Conservation (phyloP, 37 sponge, comb jelly and placozoan species). For the Ephydatia muelleri region DNA sequence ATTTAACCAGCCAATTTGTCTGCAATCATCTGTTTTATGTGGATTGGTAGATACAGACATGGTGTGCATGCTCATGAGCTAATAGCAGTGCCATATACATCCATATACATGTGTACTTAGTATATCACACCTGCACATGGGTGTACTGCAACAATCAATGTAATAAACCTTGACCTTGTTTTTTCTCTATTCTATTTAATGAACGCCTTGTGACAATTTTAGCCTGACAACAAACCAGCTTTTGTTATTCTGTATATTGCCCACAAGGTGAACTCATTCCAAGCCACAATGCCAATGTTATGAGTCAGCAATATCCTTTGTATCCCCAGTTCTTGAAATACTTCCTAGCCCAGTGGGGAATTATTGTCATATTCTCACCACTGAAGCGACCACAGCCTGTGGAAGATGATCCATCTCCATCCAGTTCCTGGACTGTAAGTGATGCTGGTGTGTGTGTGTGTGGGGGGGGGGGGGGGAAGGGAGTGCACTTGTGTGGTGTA, state of each 20-base stretch:
- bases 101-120: no score
- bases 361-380: constrained; percentile 37
- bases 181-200: not conserved
- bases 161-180: no score
- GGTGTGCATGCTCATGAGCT: no score
- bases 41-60: no score
- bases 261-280: constrained; percentile 8
- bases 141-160: no score
- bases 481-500: no score
- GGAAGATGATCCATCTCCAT: constrained; percentile 6
- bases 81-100: not conserved
- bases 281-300: not conserved
- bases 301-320: not conserved
- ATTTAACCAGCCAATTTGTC: no score
- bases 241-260: constrained; percentile 22
- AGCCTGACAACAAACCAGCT: not conserved
- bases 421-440: not conserved
- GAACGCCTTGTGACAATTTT: not conserved
- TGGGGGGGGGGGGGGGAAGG: no score
- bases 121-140: no score
- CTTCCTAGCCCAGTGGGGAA: constrained; percentile 39
- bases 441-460: not conserved
- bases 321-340: constrained; percentile 24
- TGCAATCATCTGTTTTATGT: no score
- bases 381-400: constrained; percentile 9